These are phyloP conservation scores for Dascyllus trimaculatus DNA, from an alignment of 2,113 vertebrate species.

Conservation along the genomic window DNA sequence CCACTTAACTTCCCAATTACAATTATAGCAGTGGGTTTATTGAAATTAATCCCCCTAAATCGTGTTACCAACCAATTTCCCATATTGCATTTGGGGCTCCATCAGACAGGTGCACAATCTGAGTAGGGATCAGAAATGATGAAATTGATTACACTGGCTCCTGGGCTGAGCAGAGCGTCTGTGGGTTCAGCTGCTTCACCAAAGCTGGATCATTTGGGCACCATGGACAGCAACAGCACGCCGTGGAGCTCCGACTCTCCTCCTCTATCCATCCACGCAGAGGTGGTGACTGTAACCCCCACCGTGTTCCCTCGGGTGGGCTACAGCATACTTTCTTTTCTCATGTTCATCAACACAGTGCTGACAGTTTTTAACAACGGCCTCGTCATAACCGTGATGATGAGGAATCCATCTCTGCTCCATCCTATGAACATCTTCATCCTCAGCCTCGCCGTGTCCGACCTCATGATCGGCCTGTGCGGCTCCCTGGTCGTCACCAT, in stretches of 20 bases:
- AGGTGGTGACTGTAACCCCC: conserved; percentile 33
- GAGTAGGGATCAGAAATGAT: conserved; percentile 60
- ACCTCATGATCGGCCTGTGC: conserved; percentile 78
- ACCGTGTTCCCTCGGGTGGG: conserved; percentile 75
- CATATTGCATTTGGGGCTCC: conserved; percentile 60
- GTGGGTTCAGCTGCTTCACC: conserved; percentile 12
- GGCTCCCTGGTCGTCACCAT: conserved; percentile 77
- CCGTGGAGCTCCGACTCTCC: conserved; percentile 30
- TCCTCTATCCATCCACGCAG: not conserved
- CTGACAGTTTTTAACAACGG: conserved; percentile 80
- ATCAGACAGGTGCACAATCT: conserved; percentile 65
- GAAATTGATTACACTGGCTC: conserved; percentile 29
- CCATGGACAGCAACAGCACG: conserved; percentile 68
- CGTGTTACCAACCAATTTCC: conserved; percentile 66
- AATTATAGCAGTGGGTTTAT: conserved; percentile 59
- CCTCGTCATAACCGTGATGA: conserved; percentile 70
- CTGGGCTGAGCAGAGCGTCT: conserved; percentile 4
- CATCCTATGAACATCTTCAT: conserved; percentile 79
- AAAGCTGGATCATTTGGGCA: conserved; percentile 19
- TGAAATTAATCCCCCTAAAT: conserved; percentile 69
- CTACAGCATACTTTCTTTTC: conserved; percentile 80
- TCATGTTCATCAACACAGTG: conserved; percentile 79
- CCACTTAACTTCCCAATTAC: conserved; percentile 60
- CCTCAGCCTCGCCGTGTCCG: conserved; percentile 77
- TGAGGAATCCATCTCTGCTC: conserved; percentile 75